Conservation (phyloP, 2,797 vertebrate genomes). For the Sarcophilus harrisii region DNA sequence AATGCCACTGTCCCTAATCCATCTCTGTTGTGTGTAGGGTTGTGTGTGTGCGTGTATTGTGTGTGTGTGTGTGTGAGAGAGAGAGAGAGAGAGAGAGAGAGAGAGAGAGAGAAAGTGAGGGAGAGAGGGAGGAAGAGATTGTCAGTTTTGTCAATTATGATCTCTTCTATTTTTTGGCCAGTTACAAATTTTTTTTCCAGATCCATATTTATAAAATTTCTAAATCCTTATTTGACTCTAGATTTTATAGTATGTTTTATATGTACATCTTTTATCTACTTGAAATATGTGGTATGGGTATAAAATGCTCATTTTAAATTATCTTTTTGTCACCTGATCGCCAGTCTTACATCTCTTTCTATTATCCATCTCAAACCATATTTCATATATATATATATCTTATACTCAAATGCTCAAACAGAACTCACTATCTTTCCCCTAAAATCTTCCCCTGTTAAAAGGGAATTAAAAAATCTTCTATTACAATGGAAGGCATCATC, state of each 20-base stretch:
- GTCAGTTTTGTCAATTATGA: not conserved
- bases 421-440: not conserved
- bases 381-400: too few relatives aligned
- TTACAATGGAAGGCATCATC: not conserved
- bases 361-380: too few relatives aligned
- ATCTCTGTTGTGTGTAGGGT: too few relatives aligned
- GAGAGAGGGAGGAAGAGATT: too few relatives aligned
- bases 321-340: too few relatives aligned
- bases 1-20: not conserved
- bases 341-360: too few relatives aligned
- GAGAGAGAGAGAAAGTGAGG: too few relatives aligned
- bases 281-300: not conserved
- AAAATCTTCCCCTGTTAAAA: not conserved
- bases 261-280: not conserved
- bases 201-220: not conserved
- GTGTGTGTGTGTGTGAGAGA: not conserved
- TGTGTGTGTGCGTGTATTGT: too few relatives aligned
- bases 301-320: not conserved
- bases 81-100: too few relatives aligned
- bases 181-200: not conserved
- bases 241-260: not conserved
- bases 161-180: not conserved
- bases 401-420: not conserved
- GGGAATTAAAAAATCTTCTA: not conserved
- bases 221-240: not conserved